Evolutionary conservation across 2,888 invertebrate species (phyloP).

Genomic region (Acleris literana): DNA sequence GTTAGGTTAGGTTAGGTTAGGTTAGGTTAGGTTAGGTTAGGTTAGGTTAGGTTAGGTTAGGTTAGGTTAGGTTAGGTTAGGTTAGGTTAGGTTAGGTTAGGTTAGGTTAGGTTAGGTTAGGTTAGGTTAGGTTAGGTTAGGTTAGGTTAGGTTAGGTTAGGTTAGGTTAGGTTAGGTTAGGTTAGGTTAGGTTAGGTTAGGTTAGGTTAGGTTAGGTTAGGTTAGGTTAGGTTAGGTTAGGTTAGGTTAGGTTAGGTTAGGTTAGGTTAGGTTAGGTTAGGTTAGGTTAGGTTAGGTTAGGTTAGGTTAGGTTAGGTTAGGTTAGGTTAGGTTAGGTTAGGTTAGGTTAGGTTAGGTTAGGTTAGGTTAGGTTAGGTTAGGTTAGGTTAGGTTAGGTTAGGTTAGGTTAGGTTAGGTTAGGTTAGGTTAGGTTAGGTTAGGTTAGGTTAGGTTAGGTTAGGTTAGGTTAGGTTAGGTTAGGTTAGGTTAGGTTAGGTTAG

Average conservation of each 20-base stretch:
- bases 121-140: conserved; percentile 29
- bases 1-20: no score
- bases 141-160: conserved; percentile 23
- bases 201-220: conserved; percentile 34
- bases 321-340: conserved; percentile 15
- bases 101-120: conserved; percentile 33
- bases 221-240: conserved; percentile 37
- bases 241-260: conserved; percentile 36
- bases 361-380: neutral
- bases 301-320: conserved; percentile 39
- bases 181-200: conserved; percentile 12
- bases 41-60: no score
- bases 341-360: conserved; percentile 36
- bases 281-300: conserved; percentile 39
- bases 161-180: conserved; percentile 31
- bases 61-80: no score
- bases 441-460: no score
- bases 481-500: no score
- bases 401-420: no score
- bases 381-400: conserved; percentile 34
- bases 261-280: conserved; percentile 36
- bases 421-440: no score
- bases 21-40: no score
- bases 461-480: no score
- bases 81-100: no score